These are phyloP conservation scores for Elymnias hypermnestra DNA, from an alignment of 1,140 invertebrate genomes.

Conservation along the genomic window DNA sequence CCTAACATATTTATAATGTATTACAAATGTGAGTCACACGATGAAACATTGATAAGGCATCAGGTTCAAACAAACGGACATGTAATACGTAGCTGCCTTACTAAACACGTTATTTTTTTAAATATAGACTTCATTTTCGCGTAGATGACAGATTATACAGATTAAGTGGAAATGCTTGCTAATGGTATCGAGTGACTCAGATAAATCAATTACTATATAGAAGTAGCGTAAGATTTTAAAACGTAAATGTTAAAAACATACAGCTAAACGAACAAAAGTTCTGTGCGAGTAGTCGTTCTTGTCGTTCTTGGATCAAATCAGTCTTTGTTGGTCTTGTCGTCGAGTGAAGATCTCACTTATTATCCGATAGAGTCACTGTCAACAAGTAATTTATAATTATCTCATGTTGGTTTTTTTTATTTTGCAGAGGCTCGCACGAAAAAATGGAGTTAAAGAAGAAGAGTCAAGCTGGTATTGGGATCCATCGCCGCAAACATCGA, in stretches of 20 bases:
- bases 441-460: conserved; percentile 66
- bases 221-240: no score
- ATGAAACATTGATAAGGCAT: conserved; percentile 52
- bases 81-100: neutral
- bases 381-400: neutral
- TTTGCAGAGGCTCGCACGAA: conserved; percentile 56
- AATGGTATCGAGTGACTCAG: no score
- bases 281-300: no score
- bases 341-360: no score
- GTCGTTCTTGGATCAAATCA: no score
- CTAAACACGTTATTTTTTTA: neutral
- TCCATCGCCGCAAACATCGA: conserved; percentile 45
- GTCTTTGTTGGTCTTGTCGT: no score
- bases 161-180: no score
- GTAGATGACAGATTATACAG: no score
- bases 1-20: conserved; percentile 6
- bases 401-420: conserved; percentile 7
- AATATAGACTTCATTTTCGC: neutral
- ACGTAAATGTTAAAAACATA: no score
- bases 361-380: no score
- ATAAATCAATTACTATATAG: no score
- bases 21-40: conserved; percentile 31
- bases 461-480: conserved; percentile 79
- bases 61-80: conserved; percentile 40
- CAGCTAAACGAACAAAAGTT: no score